phyloP scores from a whole-genome alignment of 1,140 invertebrate genomes.

The Drosophila nikananu region DNA sequence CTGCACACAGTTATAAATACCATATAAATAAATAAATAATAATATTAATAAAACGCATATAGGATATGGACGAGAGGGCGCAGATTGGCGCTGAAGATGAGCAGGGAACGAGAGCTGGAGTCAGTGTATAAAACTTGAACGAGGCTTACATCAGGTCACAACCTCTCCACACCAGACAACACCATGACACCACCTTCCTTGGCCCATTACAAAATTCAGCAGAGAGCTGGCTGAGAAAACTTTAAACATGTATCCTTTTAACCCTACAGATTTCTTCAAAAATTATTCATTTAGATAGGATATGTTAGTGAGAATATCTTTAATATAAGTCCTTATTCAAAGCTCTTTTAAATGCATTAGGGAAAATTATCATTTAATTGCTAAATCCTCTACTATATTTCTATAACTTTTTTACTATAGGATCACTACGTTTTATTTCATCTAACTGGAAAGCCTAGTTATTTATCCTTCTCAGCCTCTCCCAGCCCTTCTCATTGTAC shows the following conservation, averaged over 20 bases:
- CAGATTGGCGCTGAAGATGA: slow-evolving; percentile 20
- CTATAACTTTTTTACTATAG: no score
- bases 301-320: background rate
- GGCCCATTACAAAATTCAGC: slow-evolving; percentile 11
- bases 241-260: background rate
- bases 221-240: slow-evolving; percentile 23
- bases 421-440: background rate
- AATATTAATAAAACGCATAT: slow-evolving; percentile 29
- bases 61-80: slow-evolving; percentile 39
- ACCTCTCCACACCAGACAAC: slow-evolving; percentile 25
- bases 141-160: slow-evolving; percentile 37
- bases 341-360: background rate
- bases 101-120: slow-evolving; percentile 27
- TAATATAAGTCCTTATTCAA: background rate
- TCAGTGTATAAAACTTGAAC: slow-evolving; percentile 53
- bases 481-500: slow-evolving; percentile 14
- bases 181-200: slow-evolving; percentile 17
- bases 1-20: slow-evolving; percentile 61
- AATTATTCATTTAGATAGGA: background rate
- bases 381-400: no score
- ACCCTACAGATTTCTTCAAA: background rate
- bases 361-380: no score
- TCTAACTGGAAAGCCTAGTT: background rate
- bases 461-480: slow-evolving; percentile 15
- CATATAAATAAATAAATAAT: slow-evolving; percentile 42